phyloP scores from a whole-genome alignment of 2,113 vertebrate species.

The Lepus americanus region DNA sequence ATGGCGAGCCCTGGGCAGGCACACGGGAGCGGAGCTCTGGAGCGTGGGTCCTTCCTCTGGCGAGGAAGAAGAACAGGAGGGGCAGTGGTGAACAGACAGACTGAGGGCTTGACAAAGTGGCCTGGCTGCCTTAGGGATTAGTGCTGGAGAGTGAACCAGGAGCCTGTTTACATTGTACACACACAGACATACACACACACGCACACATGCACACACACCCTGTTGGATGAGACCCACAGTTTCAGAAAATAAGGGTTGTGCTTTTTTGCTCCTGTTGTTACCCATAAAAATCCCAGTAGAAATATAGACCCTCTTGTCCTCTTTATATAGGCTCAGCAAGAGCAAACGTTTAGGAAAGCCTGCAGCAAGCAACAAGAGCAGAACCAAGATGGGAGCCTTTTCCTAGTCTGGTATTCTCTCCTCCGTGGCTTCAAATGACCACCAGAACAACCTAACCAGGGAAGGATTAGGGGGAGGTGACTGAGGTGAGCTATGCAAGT shows the following conservation, averaged over 20 bases:
- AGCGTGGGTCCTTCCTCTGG: not conserved
- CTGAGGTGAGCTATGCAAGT: not conserved
- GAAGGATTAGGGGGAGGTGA: not conserved
- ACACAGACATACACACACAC: not conserved
- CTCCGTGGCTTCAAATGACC: not conserved
- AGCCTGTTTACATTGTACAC: not conserved
- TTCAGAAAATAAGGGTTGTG: not conserved
- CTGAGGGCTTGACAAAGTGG: not conserved
- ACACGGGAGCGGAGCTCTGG: not conserved
- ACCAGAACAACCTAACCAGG: no score
- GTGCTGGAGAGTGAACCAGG: not conserved
- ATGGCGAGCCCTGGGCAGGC: no score
- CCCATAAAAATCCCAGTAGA: constrained; percentile 22
- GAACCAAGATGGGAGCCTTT: not conserved
- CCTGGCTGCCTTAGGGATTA: not conserved
- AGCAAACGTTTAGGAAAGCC: not conserved
- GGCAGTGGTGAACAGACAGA: not conserved
- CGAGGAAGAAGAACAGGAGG: not conserved
- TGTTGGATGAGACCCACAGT: not conserved
- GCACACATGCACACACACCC: not conserved
- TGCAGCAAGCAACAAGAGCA: not conserved
- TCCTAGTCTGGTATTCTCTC: not conserved
- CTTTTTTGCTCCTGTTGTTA: not conserved
- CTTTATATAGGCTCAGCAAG: not conserved
- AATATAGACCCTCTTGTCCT: not conserved